Percentiles rank a stretch among this genome's conserved stretches.
Evolutionary conservation across 2,888 invertebrate genomes (phyloP).

Genomic region (Andrena fulva): DNA sequence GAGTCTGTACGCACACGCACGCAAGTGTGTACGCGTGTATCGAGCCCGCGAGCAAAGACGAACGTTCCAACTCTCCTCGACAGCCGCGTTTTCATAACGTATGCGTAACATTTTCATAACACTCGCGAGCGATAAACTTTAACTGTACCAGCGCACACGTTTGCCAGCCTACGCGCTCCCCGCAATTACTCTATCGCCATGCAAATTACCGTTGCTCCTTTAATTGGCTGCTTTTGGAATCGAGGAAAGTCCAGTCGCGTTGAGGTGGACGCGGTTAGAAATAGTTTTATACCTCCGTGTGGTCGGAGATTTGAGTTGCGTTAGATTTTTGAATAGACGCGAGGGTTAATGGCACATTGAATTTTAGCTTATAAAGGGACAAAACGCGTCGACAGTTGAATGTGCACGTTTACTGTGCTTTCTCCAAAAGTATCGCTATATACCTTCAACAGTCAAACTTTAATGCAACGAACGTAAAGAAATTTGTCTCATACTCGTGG

Average conservation of each 20-base stretch:
- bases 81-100: background rate
- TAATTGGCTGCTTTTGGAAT: constrained; percentile 1
- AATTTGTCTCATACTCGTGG: background rate
- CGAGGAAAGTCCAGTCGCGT: background rate
- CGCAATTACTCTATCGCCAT: constrained; percentile 14
- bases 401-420: background rate
- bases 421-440: background rate
- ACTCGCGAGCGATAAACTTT: constrained; percentile 29
- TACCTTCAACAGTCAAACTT: background rate
- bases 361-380: background rate
- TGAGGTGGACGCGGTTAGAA: background rate
- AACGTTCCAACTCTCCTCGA: background rate
- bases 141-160: constrained; percentile 2
- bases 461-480: background rate
- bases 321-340: background rate
- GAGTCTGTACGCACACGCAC: too few relatives aligned
- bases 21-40: background rate
- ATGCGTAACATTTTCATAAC: constrained; percentile 34
- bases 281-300: background rate
- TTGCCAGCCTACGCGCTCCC: constrained; percentile 28
- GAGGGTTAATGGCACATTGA: background rate
- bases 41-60: background rate
- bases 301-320: too few relatives aligned
- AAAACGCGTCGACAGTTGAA: background rate
- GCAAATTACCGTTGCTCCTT: background rate